Conservation (phyloP, 1,140 invertebrate genomes). For the Parasteatoda tepidariorum region DNA sequence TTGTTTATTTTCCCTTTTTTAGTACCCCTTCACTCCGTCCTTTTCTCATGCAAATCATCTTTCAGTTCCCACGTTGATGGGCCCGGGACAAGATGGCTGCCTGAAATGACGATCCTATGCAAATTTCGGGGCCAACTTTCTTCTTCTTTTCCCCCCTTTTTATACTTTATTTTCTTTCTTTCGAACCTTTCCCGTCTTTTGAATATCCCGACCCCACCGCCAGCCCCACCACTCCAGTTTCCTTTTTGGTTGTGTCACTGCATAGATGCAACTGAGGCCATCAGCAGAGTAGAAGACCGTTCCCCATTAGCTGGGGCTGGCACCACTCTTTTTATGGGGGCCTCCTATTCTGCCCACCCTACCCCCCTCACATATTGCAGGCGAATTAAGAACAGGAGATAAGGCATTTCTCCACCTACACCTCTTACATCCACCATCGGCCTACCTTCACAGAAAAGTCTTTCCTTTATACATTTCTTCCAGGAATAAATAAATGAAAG, state of each 20-base stretch:
- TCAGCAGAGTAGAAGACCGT: conserved; percentile 19
- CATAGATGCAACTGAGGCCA: conserved; percentile 30
- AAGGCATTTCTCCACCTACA: conserved; percentile 42
- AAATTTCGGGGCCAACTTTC: conserved; percentile 51
- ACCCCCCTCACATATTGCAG: conserved; percentile 33
- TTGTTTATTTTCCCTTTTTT: conserved; percentile 14
- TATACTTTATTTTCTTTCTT: conserved; percentile 58
- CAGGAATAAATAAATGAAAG: conserved; percentile 50
- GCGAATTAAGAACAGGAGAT: conserved; percentile 60
- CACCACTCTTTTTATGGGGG: conserved; percentile 37
- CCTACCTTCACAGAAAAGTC: conserved; percentile 25
- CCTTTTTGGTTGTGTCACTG: conserved; percentile 47
- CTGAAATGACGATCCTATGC: conserved; percentile 57
- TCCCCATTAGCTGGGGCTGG: conserved; percentile 41
- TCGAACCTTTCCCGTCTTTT: conserved; percentile 37
- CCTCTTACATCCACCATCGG: not conserved
- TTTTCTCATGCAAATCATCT: conserved; percentile 58
- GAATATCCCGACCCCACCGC: conserved; percentile 14
- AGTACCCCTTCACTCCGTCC: conserved; percentile 4
- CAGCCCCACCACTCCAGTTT: not conserved
- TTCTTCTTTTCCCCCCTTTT: conserved; percentile 24
- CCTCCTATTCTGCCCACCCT: not conserved
- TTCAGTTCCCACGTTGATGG: conserved; percentile 51
- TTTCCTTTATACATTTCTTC: conserved; percentile 29
- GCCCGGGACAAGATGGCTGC: conserved; percentile 56